Percentiles rank a stretch among this genome's conserved stretches.
phyloP scores from a whole-genome alignment of 2,888 invertebrate genomes.

The Unio pictorum region DNA sequence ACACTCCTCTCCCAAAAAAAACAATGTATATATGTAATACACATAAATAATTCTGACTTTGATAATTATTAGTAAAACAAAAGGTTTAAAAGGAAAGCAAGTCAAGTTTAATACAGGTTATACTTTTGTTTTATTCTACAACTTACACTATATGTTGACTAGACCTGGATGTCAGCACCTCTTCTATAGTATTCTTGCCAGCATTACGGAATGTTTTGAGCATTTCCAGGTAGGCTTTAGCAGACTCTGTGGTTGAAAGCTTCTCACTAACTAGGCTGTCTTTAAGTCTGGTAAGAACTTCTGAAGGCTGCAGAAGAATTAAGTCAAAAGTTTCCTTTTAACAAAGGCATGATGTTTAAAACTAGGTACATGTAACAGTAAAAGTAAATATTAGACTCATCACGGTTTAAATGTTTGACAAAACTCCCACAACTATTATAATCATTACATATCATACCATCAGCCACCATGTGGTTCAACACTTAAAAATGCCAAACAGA shows the following conservation, averaged over 20 bases:
- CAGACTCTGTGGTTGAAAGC: slow-evolving; percentile 79
- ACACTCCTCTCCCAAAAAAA: too few relatives aligned
- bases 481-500: too few relatives aligned
- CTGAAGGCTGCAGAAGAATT: slow-evolving; percentile 44
- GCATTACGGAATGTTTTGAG: slow-evolving; percentile 78
- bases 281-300: slow-evolving; percentile 63
- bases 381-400: too few relatives aligned
- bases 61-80: too few relatives aligned
- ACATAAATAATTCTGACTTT: too few relatives aligned
- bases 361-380: too few relatives aligned
- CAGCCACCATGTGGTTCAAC: too few relatives aligned
- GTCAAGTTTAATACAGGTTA: too few relatives aligned
- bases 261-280: slow-evolving; percentile 75
- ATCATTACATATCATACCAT: background rate
- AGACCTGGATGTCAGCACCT: slow-evolving; percentile 76
- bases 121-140: background rate
- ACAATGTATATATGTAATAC: too few relatives aligned
- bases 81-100: too few relatives aligned
- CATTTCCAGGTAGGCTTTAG: slow-evolving; percentile 79
- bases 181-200: slow-evolving; percentile 76
- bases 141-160: slow-evolving; percentile 75
- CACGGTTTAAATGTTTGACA: too few relatives aligned
- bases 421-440: background rate
- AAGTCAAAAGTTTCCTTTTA: background rate
- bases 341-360: background rate